Conservation (phyloP, 2,797 vertebrate species). For the Halcyon leucocephala region DNA sequence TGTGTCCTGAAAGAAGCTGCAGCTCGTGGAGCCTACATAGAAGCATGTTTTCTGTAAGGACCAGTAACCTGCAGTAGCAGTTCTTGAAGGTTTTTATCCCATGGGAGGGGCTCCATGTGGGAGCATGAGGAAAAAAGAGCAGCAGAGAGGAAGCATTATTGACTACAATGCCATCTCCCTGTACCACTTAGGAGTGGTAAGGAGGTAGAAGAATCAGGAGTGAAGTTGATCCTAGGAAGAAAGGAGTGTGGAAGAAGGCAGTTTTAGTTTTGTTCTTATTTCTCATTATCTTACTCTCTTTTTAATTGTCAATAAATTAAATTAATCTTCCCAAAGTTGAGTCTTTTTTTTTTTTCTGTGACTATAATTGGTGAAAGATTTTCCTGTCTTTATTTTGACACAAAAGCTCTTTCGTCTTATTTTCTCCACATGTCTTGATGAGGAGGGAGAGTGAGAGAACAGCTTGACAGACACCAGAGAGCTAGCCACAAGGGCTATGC, state of each 20-base stretch:
- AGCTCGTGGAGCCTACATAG: rapidly evolving
- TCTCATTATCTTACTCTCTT: background rate
- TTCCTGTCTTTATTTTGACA: too few species aligned
- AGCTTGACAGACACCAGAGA: background rate
- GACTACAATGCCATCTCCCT: background rate
- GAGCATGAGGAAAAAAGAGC: background rate
- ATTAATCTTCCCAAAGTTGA: background rate
- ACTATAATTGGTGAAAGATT: too few species aligned
- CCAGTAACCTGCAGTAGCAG: background rate
- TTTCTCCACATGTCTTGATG: background rate
- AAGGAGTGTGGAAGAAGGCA: background rate
- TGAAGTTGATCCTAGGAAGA: background rate
- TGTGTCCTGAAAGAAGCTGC: background rate
- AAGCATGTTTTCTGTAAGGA: background rate
- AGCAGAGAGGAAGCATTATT: rapidly evolving
- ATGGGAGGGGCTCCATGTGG: background rate
- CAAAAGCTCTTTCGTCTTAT: background rate
- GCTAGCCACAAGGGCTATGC: background rate
- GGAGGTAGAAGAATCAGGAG: background rate
- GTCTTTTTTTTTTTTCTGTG: too few species aligned
- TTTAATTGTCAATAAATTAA: background rate
- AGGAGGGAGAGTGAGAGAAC: background rate
- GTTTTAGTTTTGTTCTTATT: background rate
- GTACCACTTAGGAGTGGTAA: rapidly evolving
- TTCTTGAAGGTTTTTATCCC: background rate